These are phyloP conservation scores for Archilochus colubris DNA, from an alignment of 2,113 vertebrate species.

Conservation along the genomic window DNA sequence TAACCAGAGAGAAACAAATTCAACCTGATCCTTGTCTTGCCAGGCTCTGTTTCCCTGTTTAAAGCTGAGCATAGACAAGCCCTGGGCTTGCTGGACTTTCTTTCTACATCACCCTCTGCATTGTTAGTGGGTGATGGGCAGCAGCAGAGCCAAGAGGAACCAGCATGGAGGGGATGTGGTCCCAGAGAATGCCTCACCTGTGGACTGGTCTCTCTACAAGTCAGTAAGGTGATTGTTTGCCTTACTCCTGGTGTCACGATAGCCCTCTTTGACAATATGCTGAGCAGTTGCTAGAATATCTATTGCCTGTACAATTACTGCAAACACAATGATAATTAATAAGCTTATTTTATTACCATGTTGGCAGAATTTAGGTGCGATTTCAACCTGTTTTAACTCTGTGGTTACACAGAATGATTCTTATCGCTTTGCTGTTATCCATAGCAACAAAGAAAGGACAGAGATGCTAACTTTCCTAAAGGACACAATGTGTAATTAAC, in stretches of 20 bases:
- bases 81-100: not conserved
- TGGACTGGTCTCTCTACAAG: rapidly evolving
- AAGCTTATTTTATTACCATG: not conserved
- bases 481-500: not conserved
- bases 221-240: not conserved
- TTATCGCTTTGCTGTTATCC: not conserved
- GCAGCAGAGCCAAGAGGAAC: rapidly evolving
- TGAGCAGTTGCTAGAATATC: not conserved
- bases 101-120: rapidly evolving
- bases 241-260: not conserved
- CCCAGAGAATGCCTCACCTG: not conserved
- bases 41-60: not conserved
- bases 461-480: not conserved
- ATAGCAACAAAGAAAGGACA: not conserved
- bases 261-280: not conserved
- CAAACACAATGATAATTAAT: not conserved
- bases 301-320: not conserved
- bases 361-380: not conserved
- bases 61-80: not conserved
- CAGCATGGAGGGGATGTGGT: rapidly evolving
- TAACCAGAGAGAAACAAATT: not conserved
- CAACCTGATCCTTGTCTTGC: not conserved
- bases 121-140: rapidly evolving
- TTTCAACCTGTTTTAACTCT: not conserved
- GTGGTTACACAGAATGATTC: not conserved